Evolutionary conservation across 2,113 vertebrate species (phyloP).

Genomic region (Glareola pratincola): DNA sequence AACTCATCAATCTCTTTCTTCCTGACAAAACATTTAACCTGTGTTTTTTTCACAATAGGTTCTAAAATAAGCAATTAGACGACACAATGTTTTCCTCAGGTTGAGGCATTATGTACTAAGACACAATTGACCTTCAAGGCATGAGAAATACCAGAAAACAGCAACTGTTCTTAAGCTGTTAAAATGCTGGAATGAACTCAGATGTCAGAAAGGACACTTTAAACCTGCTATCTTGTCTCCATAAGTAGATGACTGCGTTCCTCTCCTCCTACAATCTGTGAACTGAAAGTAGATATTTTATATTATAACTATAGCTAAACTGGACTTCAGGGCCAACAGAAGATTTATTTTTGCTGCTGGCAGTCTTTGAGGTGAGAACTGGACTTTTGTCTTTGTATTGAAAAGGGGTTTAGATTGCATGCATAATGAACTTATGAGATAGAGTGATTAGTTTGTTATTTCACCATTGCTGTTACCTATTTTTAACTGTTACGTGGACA

Average conservation of each 20-base stretch:
- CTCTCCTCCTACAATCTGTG: not conserved
- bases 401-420: not conserved
- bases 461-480: not conserved
- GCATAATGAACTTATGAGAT: not conserved
- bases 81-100: not conserved
- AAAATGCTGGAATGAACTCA: not conserved
- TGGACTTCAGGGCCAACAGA: not conserved
- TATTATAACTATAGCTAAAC: not conserved
- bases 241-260: not conserved
- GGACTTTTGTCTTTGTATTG: not conserved
- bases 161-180: not conserved
- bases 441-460: not conserved
- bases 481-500: not conserved
- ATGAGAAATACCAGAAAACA: not conserved
- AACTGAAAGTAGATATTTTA: not conserved
- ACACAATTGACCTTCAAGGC: conserved; percentile 19
- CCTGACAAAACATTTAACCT: conserved; percentile 39
- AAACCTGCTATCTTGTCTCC: not conserved
- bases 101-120: conserved; percentile 14
- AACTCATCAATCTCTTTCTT: conserved; percentile 22
- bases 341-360: not conserved
- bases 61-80: conserved; percentile 27
- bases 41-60: conserved; percentile 32
- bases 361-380: not conserved
- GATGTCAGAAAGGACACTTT: not conserved